A percentile compares a stretch with the other conserved stretches of the same genome.
These are phyloP conservation scores for Ellobium chinense DNA, from an alignment of 2,888 invertebrate genomes.

Conservation along the genomic window DNA sequence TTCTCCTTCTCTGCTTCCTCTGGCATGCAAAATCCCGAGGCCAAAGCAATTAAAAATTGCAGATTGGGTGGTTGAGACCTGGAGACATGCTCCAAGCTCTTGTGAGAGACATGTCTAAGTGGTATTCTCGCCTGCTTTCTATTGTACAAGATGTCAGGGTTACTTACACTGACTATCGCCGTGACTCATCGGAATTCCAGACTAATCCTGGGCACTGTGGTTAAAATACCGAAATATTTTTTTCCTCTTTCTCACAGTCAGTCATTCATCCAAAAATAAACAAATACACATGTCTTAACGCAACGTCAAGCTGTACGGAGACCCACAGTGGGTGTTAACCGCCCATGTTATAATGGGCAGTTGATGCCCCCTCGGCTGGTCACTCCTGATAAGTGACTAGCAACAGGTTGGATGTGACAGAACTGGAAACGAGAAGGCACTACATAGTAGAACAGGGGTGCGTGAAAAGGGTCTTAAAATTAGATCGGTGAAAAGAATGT, in stretches of 20 bases:
- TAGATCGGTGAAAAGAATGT: too few relatives aligned
- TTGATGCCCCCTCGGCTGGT: background rate
- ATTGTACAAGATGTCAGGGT: background rate
- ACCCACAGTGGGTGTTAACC: background rate
- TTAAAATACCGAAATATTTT: background rate
- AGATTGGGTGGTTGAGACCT: too few relatives aligned
- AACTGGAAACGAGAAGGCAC: background rate
- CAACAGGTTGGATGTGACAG: background rate
- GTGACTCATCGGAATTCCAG: background rate
- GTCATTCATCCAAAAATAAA: too few relatives aligned
- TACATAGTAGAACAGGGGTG: too few relatives aligned
- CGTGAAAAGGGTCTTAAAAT: too few relatives aligned
- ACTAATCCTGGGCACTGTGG: background rate
- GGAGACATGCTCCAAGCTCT: too few relatives aligned
- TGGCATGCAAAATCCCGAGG: too few relatives aligned
- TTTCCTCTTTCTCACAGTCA: too few relatives aligned
- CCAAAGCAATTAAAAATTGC: too few relatives aligned
- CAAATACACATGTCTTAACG: too few relatives aligned
- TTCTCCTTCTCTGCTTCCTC: too few relatives aligned
- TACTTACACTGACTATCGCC: background rate
- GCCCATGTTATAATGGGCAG: background rate
- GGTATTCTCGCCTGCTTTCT: background rate
- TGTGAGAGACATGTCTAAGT: background rate
- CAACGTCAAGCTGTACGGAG: too few relatives aligned
- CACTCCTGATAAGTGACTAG: background rate